phyloP scores from a whole-genome alignment of 2,888 invertebrate genomes.

The Serripes groenlandicus region DNA sequence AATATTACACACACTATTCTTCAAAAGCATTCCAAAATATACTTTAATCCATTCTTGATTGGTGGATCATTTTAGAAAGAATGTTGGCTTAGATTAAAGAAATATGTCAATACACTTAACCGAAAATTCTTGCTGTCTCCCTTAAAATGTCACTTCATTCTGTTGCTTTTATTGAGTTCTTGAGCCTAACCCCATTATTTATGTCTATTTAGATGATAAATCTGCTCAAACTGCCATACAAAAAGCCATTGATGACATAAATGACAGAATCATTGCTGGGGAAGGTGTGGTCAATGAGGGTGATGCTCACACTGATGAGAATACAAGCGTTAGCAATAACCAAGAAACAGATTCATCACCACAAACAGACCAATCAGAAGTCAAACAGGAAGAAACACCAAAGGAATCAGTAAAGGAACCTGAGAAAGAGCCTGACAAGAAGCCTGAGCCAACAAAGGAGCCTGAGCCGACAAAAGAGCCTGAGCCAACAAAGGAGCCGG shows the following conservation, averaged over 20 bases:
- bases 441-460: not conserved
- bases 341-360: slow-evolving; percentile 1
- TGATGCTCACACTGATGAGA: not conserved
- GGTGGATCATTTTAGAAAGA: too few species aligned
- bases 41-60: too few species aligned
- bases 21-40: too few species aligned
- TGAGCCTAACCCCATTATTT: too few species aligned
- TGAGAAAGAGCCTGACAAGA: not conserved
- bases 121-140: too few species aligned
- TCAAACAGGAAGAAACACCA: not conserved
- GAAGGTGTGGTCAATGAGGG: slow-evolving; percentile 33
- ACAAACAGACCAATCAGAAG: slow-evolving; percentile 7
- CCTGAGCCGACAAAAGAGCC: slow-evolving; percentile 1
- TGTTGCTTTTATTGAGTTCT: too few species aligned
- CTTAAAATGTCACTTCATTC: too few species aligned
- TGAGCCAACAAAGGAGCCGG: slow-evolving; percentile 4
- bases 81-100: too few species aligned
- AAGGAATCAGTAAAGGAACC: slow-evolving; percentile 10
- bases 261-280: slow-evolving; percentile 72
- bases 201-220: slow-evolving; percentile 82
- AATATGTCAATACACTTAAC: too few species aligned
- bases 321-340: not conserved
- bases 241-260: slow-evolving; percentile 84
- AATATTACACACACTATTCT: too few species aligned
- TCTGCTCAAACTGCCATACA: slow-evolving; percentile 84